A percentile compares a stretch with the other conserved stretches of the same genome.
These are phyloP conservation scores for Dicrurus megarhynchus DNA, from an alignment of 2,113 vertebrate genomes.

Conservation along the genomic window DNA sequence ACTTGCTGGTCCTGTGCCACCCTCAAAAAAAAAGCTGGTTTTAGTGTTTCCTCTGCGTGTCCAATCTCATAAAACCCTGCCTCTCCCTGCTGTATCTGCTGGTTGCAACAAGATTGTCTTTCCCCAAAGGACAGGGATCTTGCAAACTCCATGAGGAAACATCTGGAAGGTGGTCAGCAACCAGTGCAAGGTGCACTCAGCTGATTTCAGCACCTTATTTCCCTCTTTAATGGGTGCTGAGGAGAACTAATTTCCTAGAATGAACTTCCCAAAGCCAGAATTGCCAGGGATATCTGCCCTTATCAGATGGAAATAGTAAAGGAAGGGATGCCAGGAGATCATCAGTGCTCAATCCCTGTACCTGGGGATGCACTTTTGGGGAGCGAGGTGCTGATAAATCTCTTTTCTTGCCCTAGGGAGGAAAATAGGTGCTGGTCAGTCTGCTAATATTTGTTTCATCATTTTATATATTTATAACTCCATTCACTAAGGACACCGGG, in stretches of 20 bases:
- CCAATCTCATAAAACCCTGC: background rate
- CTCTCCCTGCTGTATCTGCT: background rate
- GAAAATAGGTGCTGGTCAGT: background rate
- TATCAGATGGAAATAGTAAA: background rate
- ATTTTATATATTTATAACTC: background rate
- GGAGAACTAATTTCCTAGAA: background rate
- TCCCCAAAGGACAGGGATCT: background rate
- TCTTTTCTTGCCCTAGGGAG: background rate
- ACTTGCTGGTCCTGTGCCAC: background rate
- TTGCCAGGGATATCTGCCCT: background rate
- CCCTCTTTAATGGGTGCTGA: rapidly evolving
- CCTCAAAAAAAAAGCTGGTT: background rate
- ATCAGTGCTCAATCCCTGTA: rapidly evolving
- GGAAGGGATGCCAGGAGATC: background rate
- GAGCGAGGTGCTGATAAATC: background rate
- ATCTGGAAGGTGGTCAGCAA: background rate
- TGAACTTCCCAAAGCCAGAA: background rate
- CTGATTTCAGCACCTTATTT: background rate
- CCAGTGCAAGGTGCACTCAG: background rate
- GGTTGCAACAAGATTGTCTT: background rate
- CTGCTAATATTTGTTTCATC: background rate
- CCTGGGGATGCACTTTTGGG: background rate
- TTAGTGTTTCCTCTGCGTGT: background rate
- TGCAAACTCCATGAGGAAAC: rapidly evolving
- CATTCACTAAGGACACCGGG: background rate